Conservation (phyloP, 2,888 invertebrate genomes). For the Metopia argyrocephala region DNA sequence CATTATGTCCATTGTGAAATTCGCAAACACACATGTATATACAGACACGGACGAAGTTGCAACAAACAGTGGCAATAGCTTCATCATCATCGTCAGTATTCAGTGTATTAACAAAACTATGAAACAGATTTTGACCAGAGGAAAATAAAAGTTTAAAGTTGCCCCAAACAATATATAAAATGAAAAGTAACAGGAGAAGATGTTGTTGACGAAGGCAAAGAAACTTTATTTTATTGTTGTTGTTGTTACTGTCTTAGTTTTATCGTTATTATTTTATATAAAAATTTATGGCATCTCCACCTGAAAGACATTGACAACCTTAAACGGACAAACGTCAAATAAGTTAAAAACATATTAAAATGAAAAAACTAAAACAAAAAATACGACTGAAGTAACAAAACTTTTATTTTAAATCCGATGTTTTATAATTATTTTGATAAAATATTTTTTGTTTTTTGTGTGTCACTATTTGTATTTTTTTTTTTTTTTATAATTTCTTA, state of each 20-base stretch:
- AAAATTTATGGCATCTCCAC: slow-evolving; percentile 21
- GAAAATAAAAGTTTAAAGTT: slow-evolving; percentile 49
- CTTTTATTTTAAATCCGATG: slow-evolving; percentile 45
- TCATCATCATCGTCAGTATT: neutral
- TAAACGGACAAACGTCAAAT: slow-evolving; percentile 59
- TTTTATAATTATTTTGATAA: neutral
- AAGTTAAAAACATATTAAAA: slow-evolving; percentile 1
- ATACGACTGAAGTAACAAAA: slow-evolving; percentile 41
- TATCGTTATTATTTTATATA: neutral
- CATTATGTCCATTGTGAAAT: slow-evolving; percentile 59
- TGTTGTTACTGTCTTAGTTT: slow-evolving; percentile 17
- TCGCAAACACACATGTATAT: neutral
- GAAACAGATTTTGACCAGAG: slow-evolving; percentile 61
- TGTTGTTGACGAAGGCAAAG: neutral
- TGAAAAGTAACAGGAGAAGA: neutral
- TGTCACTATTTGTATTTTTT: neutral
- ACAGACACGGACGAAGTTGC: slow-evolving; percentile 13
- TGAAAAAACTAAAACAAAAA: too few relatives aligned
- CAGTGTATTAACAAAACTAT: slow-evolving; percentile 51
- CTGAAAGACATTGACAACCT: slow-evolving; percentile 58
- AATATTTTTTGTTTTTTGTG: too few relatives aligned
- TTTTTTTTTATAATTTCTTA: too few relatives aligned
- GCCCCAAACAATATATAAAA: slow-evolving; percentile 3
- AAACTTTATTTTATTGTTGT: slow-evolving; percentile 12
- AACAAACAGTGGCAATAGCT: slow-evolving; percentile 39